Percentiles rank a stretch among this genome's conserved stretches.
These are phyloP conservation scores for Microcebus jonahi DNA, from an alignment of 2,113 vertebrate species.

Conservation along the genomic window DNA sequence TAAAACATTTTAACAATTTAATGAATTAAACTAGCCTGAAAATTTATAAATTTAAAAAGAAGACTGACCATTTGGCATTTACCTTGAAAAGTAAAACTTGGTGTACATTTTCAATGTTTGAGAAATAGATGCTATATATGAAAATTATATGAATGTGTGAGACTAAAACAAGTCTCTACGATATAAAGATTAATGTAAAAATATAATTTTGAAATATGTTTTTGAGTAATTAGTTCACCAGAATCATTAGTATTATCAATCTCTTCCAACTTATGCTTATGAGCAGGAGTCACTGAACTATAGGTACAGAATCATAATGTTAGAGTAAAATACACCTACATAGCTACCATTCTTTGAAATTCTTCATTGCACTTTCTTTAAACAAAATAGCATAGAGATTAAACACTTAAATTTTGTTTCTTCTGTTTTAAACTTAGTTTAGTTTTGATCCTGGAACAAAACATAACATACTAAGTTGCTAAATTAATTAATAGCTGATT, in stretches of 20 bases:
- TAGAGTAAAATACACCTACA: slow-evolving; percentile 24
- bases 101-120: slow-evolving; percentile 56
- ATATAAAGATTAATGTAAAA: slow-evolving; percentile 33
- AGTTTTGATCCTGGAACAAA: slow-evolving; percentile 37
- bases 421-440: slow-evolving; percentile 48
- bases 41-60: slow-evolving; percentile 27
- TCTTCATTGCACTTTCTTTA: slow-evolving; percentile 15
- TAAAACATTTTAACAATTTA: slow-evolving; percentile 60
- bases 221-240: slow-evolving; percentile 56
- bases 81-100: slow-evolving; percentile 58
- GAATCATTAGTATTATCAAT: slow-evolving; percentile 16
- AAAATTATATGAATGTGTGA: neutral
- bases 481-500: slow-evolving; percentile 48
- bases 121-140: slow-evolving; percentile 39
- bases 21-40: slow-evolving; percentile 37
- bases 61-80: slow-evolving; percentile 30
- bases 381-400: slow-evolving; percentile 46
- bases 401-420: neutral
- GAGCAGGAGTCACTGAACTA: neutral
- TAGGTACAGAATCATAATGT: neutral
- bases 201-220: slow-evolving; percentile 51
- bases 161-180: neutral
- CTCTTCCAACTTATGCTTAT: slow-evolving; percentile 53
- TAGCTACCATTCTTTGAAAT: neutral
- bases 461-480: neutral